Base-by-base conservation (phyloP, 2,797 vertebrate genomes). In the Avahi laniger region DNA sequence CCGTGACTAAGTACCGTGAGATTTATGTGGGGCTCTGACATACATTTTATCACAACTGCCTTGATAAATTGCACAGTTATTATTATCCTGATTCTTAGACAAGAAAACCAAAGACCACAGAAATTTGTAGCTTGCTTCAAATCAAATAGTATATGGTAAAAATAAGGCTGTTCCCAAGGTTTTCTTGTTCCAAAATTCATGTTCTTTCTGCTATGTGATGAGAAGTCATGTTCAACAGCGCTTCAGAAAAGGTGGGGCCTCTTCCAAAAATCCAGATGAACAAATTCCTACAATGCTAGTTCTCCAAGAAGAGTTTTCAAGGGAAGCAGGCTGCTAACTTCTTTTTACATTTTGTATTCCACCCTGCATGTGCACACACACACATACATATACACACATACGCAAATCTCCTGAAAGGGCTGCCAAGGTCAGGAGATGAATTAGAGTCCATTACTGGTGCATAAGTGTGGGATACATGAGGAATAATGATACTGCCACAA, bases 101-200 rank as follows among this genome's bases (percentile, higher is more conserved):
- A 41, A 95, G 70, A 91, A 96, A 95, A 86, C 26, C 67, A 73
- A 97, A 72, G n/a, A 14, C 28, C 76, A 76, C 26, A 86, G 33
- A 50, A 43, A 75, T 59, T 28, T 93, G 46, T 87, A 54, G 5
- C n/a, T 79, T 82, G 26, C 10, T 79, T 33, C 73, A 65, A 28
- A 75, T 75, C 41, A 95, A 79, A 89, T 0, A 43, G 35, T 24
- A 81, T 48, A 35, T 35, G 63, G 72, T 72, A 94, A 76, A 82
- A 92, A 84, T 35, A 65, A 69, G 41, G 11, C 63, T 52, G 30
- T 79, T 89, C 35, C 6, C 33, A 50, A 79, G 43, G 48, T 5
- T 48, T 79, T 83, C 41, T 63, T 41, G 63, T 72, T 89, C 70
- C 70, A 73, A 35, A 63, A 8, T 41, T 24, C 72, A 33, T 67